phyloP scores from a whole-genome alignment of 92 coral and sea anemone genomes.

The Paragorgia papillata region DNA sequence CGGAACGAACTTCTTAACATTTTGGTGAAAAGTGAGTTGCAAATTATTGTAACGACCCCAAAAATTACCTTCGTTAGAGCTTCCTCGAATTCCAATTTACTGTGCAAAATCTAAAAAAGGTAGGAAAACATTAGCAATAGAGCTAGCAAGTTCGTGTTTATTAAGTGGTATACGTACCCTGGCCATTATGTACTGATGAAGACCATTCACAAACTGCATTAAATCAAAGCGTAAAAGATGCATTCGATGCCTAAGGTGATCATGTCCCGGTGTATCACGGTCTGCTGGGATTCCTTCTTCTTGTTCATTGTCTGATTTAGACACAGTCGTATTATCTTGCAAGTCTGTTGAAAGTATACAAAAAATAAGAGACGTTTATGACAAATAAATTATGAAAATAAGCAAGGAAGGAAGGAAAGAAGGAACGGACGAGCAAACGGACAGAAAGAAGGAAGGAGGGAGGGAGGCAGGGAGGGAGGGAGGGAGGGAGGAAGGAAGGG shows the following conservation, averaged over 20 bases:
- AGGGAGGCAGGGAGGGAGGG: too few relatives aligned
- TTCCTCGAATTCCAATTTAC: conserved; percentile 87
- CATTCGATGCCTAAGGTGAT: conserved; percentile 74
- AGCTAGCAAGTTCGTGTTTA: neutral
- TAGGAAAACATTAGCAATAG: neutral
- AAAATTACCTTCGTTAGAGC: conserved; percentile 82
- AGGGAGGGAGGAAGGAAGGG: too few relatives aligned
- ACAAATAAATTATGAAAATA: too few relatives aligned
- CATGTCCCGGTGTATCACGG: neutral
- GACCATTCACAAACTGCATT: conserved; percentile 91
- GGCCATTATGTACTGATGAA: conserved; percentile 91
- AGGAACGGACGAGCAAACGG: too few relatives aligned
- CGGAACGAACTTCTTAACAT: too few relatives aligned
- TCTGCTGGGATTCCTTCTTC: conserved; percentile 9
- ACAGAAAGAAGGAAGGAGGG: too few relatives aligned
- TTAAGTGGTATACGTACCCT: conserved; percentile 62
- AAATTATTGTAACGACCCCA: too few relatives aligned
- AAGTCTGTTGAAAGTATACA: conserved; percentile 1
- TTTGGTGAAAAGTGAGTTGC: too few relatives aligned
- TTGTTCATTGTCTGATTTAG: conserved; percentile 28
- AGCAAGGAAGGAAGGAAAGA: too few relatives aligned
- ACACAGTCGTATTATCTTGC: neutral
- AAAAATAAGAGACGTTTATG: too few relatives aligned
- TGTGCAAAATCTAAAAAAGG: conserved; percentile 76
- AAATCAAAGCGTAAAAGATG: conserved; percentile 83